Base-by-base conservation (phyloP, 2,888 invertebrate species). In the Cerastis leucographa region DNA sequence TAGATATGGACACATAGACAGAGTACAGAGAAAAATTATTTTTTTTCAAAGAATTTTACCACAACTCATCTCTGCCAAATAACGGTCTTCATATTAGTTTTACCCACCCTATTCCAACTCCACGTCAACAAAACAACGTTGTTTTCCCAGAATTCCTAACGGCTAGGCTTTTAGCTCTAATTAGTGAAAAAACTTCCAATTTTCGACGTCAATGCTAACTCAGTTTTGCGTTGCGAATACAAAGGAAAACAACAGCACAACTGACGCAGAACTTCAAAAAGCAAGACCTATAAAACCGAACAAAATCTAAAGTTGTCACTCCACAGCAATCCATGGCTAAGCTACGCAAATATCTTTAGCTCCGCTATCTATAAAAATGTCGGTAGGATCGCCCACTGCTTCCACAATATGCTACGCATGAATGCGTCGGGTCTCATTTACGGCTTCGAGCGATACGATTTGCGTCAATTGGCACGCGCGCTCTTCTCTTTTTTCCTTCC, bases 171-270 rank as follows among this genome's bases (percentile, higher is more conserved):
- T 78, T 83, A 78, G 84, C 40, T 40, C 66, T 78, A 78, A 78
- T 78, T 51, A 78, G 44, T 29, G 35, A 14, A n/a, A n/a, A 19
- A 66, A 66, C 49, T n/a, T 66, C 14, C 0, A 44, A 44, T 59
- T 78, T 83, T 65, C 51, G 42, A 77, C 56, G 65, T 65, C 65
- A 72, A 51, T 64, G 74, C 40, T n/a, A 64, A 51, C 67, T 46
- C 40, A 54, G n/a, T 59, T 72, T 72, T 35, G 12, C 64, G 8
- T 35, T 46, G 17, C 19, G 2, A 74, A 56, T 2, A 59, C 19
- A 77, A 44, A 85, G 29, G 69, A 85, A 80, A 85, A 85, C 61
- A 66, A 54, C 61, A 25, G 14, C 54, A 74, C 66, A 73, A 35
- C 25, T 56, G 49, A 65, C 42, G 19, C 59, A 49, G 29, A 14